Evolutionary conservation across 2,113 vertebrate species (phyloP).

Genomic region (Silurus meridionalis): DNA sequence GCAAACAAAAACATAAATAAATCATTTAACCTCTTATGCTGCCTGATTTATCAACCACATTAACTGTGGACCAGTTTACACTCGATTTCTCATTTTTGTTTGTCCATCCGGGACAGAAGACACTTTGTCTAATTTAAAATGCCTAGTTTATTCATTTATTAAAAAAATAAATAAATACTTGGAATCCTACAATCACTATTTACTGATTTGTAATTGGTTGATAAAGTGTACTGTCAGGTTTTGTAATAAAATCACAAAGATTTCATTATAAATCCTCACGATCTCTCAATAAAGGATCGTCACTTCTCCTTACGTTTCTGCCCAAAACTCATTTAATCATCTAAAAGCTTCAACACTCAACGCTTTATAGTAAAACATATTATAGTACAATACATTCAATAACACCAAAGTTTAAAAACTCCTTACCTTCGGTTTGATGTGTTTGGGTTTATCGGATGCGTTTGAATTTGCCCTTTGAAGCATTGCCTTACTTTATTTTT

Average conservation of each 20-base stretch:
- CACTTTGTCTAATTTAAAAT: not conserved
- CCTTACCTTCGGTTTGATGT: conserved; percentile 76
- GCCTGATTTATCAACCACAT: not conserved
- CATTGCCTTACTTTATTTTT: conserved; percentile 59
- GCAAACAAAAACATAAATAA: not conserved
- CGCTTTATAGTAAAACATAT: not conserved
- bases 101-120: not conserved
- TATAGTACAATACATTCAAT: not conserved
- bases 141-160: no score
- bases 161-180: no score
- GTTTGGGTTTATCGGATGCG: conserved; percentile 73
- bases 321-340: not conserved
- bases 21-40: not conserved
- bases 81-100: not conserved
- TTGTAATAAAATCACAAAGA: conserved; percentile 57
- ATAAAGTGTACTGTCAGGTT: not conserved
- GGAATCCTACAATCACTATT: not conserved
- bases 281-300: conserved; percentile 57
- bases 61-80: not conserved
- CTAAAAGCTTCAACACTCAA: not conserved
- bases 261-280: conserved; percentile 46
- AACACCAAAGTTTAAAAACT: not conserved
- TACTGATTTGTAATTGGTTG: not conserved
- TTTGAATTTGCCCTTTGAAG: conserved; percentile 74
- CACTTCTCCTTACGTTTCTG: not conserved